Base-by-base conservation (phyloP, 2,797 vertebrate genomes). In the Oophaga sylvatica region DNA sequence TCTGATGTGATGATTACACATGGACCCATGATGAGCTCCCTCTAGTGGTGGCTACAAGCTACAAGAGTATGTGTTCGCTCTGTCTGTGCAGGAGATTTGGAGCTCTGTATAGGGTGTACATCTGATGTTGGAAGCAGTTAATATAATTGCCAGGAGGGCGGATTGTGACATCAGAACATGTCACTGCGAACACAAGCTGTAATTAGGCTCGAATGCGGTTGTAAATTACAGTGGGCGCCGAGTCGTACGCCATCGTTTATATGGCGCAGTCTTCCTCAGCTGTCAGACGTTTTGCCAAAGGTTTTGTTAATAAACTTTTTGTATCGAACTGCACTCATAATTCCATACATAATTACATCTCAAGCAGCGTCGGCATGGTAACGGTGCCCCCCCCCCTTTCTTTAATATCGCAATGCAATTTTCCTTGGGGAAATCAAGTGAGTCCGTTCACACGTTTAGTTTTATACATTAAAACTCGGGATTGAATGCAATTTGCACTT, bases 341-440 rank as follows among this genome's bases (percentile, higher is more conserved):
- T 89, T 90, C 83, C 71, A 82, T 90, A 80, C 31, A 88, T 91
- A 92, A 93, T 93, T 91, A 93, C 90, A 87, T 87, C 78, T 77
- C 91, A 88, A 86, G 70, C 56, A 63, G 53, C 57, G 90, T 93
- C 89, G 89, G 90, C 92, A 92, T 93, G 91, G 93, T 88, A 93
- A 91, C 92, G 87, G 59, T 71, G 89, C 80, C 76, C 91, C 86
- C 90, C 16, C 63, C 29, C 29, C 79, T 45, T 80, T 91, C 78
- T 81, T 92, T 91, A 87, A 5, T 90, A 85, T 73, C 77, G 65
- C 82, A 65, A 3, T 82, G 91, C 90, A 89, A 63, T 91, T 92
- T 90, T 85, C 90, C 80, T 15, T 79, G 17, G 88, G 84, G 84
- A 89, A 89, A 89, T 83, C 84, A 84, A 86, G 63, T 17, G 17